Evolutionary conservation across 2,888 invertebrate genomes (phyloP).

Genomic region (Drosophila tanythrix): DNA sequence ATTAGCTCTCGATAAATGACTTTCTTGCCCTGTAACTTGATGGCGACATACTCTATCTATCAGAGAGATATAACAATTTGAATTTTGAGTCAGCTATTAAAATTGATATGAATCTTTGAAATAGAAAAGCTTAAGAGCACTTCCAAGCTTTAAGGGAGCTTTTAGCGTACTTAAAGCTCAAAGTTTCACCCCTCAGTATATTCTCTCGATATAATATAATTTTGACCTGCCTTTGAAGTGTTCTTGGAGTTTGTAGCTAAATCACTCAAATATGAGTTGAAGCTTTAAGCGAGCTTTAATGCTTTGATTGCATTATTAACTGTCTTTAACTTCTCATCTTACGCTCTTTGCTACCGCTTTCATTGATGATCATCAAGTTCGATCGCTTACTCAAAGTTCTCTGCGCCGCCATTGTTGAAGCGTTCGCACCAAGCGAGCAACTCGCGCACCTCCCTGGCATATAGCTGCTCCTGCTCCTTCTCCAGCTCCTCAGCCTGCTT

Average conservation of each 20-base stretch:
- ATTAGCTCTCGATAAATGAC: neutral
- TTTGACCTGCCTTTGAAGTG: neutral
- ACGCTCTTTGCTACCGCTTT: neutral
- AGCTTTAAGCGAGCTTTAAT: neutral
- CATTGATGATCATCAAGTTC: neutral
- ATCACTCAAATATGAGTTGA: neutral
- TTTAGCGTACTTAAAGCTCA: neutral
- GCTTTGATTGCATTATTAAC: neutral
- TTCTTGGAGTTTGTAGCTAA: neutral
- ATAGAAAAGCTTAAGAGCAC: neutral
- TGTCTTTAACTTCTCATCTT: neutral
- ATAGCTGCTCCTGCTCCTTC: conserved; percentile 72
- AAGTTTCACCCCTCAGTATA: neutral
- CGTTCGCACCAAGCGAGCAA: conserved; percentile 82
- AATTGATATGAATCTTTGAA: neutral
- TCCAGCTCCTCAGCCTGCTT: conserved; percentile 25
- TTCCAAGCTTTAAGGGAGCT: neutral
- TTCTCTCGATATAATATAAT: neutral
- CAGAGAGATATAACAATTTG: neutral
- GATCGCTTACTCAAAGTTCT: conserved; percentile 71
- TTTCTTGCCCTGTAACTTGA: too few relatives aligned
- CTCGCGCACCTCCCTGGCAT: conserved; percentile 81
- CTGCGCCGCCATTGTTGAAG: conserved; percentile 79
- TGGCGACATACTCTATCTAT: neutral
- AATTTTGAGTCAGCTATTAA: neutral